Evolutionary conservation across 2,797 vertebrate species (phyloP).

Genomic region (Acanthurus tractus): DNA sequence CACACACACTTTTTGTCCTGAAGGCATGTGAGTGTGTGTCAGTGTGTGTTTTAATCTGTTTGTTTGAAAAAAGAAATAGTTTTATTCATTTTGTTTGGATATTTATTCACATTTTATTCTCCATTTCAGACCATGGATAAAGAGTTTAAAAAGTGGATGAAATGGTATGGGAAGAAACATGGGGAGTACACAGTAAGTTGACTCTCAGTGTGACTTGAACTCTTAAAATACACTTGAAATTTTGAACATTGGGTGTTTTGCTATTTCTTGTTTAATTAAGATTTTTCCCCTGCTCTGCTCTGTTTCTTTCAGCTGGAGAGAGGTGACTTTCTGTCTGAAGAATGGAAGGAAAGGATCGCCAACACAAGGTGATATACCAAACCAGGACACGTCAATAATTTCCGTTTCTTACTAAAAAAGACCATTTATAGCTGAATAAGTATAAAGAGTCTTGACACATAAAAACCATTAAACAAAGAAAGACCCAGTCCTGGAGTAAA

Average conservation of each 20-base stretch:
- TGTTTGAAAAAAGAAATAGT: not conserved
- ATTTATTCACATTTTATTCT: slow-evolving; percentile 18
- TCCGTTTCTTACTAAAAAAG: not conserved
- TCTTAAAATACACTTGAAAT: not conserved
- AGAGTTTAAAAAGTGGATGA: slow-evolving; percentile 99
- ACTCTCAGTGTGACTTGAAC: not conserved
- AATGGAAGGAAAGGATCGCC: slow-evolving; percentile 98
- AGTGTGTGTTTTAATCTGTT: not conserved
- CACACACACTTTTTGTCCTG: not conserved
- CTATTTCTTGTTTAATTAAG: not conserved
- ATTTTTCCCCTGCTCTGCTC: not conserved
- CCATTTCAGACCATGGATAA: slow-evolving; percentile 94
- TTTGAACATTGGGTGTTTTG: not conserved
- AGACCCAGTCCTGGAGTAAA: not conserved
- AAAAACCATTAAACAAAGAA: not conserved
- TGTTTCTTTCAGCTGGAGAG: slow-evolving; percentile 92
- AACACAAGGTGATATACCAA: slow-evolving; percentile 92
- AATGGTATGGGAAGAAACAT: slow-evolving; percentile 99
- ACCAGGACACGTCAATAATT: not conserved
- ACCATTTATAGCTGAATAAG: not conserved
- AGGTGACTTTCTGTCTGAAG: slow-evolving; percentile 99
- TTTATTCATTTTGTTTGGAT: not conserved
- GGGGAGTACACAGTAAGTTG: slow-evolving; percentile 98
- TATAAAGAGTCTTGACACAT: too few relatives aligned
- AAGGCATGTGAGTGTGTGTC: too few relatives aligned